Evolutionary conservation across 1,140 invertebrate genomes (phyloP).

Genomic region (Drosophila kikkawai): DNA sequence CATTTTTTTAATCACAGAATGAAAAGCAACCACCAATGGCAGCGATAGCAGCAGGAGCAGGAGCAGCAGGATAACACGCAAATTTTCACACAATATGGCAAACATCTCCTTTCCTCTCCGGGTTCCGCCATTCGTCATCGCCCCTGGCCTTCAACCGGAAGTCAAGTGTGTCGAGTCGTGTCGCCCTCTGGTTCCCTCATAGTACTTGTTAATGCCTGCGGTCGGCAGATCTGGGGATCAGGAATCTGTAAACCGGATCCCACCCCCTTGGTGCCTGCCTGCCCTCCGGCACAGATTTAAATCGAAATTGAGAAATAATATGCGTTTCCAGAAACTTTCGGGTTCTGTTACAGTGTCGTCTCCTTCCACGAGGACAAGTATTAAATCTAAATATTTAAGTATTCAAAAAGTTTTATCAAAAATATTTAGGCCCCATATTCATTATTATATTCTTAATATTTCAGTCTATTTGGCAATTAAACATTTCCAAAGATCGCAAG

Average conservation of each 20-base stretch:
- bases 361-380: conserved; percentile 18
- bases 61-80: conserved; percentile 35
- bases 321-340: conserved; percentile 6
- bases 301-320: conserved; percentile 39
- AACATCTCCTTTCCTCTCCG: conserved; percentile 19
- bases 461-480: neutral
- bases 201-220: conserved; percentile 19
- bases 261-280: conserved; percentile 5
- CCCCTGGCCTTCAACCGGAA: conserved; percentile 45
- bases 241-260: conserved; percentile 3
- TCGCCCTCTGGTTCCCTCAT: conserved; percentile 1
- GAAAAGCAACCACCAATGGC: conserved; percentile 22
- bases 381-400: no score
- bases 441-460: neutral
- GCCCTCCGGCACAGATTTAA: conserved; percentile 37
- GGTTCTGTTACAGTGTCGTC: neutral
- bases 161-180: conserved; percentile 58
- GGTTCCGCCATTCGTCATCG: conserved; percentile 3
- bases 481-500: neutral
- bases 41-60: neutral
- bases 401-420: no score
- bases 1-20: conserved; percentile 83
- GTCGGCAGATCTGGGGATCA: conserved; percentile 7
- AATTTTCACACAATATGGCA: conserved; percentile 50
- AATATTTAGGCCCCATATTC: no score